Evolutionary conservation across 2,113 vertebrate genomes (phyloP).

Genomic region (Sterna hirundo): DNA sequence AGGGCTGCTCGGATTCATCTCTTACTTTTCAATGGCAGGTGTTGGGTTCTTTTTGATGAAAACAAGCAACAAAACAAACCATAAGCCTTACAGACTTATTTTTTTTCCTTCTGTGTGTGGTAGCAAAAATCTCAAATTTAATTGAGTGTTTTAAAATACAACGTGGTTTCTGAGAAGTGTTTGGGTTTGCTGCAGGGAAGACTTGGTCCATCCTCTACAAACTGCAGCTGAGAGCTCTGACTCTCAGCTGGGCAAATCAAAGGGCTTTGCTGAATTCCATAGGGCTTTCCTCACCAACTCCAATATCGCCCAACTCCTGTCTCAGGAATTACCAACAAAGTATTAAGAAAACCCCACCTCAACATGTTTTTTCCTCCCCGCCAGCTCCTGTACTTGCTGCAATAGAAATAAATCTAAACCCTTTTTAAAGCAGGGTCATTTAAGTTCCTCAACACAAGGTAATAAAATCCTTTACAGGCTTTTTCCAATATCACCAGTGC

Average conservation of each 20-base stretch:
- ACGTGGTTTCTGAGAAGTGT: neutral
- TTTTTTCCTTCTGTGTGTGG: neutral
- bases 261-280: neutral
- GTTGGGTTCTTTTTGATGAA: neutral
- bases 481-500: neutral
- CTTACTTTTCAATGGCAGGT: neutral
- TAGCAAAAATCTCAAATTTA: neutral
- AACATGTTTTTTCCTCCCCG: accelerated
- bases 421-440: neutral
- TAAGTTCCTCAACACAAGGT: neutral
- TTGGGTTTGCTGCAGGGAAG: neutral
- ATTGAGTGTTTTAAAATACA: neutral
- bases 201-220: neutral
- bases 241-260: neutral
- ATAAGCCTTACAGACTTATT: neutral
- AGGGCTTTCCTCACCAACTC: neutral
- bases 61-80: neutral
- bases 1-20: neutral
- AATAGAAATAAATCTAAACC: neutral
- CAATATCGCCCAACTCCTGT: neutral
- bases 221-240: neutral
- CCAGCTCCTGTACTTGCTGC: neutral
- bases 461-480: neutral
- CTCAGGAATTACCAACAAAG: neutral
- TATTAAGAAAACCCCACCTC: neutral